phyloP scores from a whole-genome alignment of 1,140 invertebrate species.

The Cataglyphis hispanica region DNA sequence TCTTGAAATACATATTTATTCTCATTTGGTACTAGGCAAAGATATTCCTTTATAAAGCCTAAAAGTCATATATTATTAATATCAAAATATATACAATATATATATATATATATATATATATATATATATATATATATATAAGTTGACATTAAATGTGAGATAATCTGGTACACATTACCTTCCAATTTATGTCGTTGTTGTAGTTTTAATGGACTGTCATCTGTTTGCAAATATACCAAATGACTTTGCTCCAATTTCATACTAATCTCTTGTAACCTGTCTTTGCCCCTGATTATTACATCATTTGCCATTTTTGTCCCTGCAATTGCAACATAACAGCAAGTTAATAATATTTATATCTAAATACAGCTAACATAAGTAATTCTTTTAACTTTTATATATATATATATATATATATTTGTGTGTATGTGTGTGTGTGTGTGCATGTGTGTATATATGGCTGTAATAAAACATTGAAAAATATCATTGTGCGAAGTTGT shows the following conservation, averaged over 20 bases:
- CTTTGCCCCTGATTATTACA: conserved; percentile 83
- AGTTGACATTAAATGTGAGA: not conserved
- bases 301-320: conserved; percentile 85
- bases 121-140: conserved; percentile 7
- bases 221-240: conserved; percentile 91
- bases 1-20: conserved; percentile 92
- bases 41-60: conserved; percentile 92
- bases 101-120: too few relatives aligned
- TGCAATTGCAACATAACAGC: conserved; percentile 32
- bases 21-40: conserved; percentile 92
- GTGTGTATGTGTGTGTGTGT: not conserved
- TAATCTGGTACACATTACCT: conserved; percentile 85
- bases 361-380: not conserved
- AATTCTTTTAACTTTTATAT: not conserved
- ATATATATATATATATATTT: not conserved
- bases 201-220: conserved; percentile 91
- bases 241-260: conserved; percentile 90
- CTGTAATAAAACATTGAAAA: not conserved
- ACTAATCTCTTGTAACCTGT: conserved; percentile 89
- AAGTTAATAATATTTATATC: not conserved
- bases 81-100: not conserved
- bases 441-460: not conserved
- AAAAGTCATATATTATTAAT: conserved; percentile 82
- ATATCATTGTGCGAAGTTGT: not conserved
- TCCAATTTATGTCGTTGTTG: conserved; percentile 91